Conservation (phyloP, 2,888 invertebrate genomes). For the Taphrorychus bicolor region DNA sequence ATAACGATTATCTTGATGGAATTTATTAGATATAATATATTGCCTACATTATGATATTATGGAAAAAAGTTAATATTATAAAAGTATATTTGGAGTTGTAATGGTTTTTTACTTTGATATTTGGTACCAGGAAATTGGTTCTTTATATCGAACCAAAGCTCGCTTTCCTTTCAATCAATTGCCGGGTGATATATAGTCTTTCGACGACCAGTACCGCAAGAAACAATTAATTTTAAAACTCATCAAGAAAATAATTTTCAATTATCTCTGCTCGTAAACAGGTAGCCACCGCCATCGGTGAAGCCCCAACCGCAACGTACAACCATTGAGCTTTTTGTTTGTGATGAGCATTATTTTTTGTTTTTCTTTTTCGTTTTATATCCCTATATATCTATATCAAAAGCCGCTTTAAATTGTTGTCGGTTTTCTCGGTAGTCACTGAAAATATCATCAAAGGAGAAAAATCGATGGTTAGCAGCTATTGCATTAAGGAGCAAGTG, state of each 20-base stretch:
- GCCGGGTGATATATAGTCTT: not conserved
- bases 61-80: not conserved
- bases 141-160: too few species aligned
- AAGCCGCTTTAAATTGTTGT: too few species aligned
- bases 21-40: conserved; percentile 13
- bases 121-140: too few species aligned
- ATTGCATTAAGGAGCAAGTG: too few species aligned
- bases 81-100: not conserved
- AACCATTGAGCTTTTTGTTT: not conserved
- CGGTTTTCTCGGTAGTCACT: too few species aligned
- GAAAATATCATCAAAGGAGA: too few species aligned
- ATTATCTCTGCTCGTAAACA: conserved; percentile 9
- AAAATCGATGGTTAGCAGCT: too few species aligned
- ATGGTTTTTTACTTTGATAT: too few species aligned
- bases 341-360: not conserved
- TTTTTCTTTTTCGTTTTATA: not conserved
- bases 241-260: conserved; percentile 6
- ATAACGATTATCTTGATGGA: conserved; percentile 69
- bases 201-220: not conserved
- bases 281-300: not conserved
- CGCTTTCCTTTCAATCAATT: not conserved
- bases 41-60: too few species aligned
- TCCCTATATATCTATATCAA: too few species aligned
- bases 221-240: conserved; percentile 7
- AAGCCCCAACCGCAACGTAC: not conserved